Evolutionary conservation across 2,797 vertebrate species (phyloP), one percentile per base, ranked within the genome.

Genomic region (Podarcis siculus): DNA sequence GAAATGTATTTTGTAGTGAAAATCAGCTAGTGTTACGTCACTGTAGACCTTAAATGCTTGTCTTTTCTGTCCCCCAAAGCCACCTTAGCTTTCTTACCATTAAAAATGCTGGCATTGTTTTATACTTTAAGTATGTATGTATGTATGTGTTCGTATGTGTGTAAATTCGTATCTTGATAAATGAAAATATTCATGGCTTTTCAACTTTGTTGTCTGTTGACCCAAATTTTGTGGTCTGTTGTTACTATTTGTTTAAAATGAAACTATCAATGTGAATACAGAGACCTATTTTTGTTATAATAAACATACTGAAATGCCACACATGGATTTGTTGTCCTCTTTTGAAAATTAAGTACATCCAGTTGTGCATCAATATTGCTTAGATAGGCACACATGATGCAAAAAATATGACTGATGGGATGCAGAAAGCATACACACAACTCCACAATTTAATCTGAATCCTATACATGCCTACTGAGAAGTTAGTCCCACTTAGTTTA

Each of bases 221-320:
- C 23, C 39, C 58, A 75, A n/a, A 76, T 81, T 81, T 75, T 55
- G 32, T 75, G 23, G 25, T 10, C 66, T 10, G 35, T 71, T 87
- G 77, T 71, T 90, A 80, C 42, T 0, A 1, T 76, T 85, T 86
- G 83, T 94, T 92, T 92, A 42, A 82, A 73, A 12, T 88, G 79
- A 77, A 87, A 83, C 88, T 87, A 80, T 88, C 76, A 95, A 89
- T 71, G 71, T 61, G 13, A 75, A 75, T 91, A 76, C 77, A 83
- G 90, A 82, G 84, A 61, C 86, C 79, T 37, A 73, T 92, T 93
- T 93, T 95, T 87, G 82, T 80, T 91, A 87, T 89, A 96, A 95
- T 95, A 95, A 96, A 95, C 49, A 49, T 13, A 5, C 89, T 58
- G 93, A 92, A 88, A 92, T 3, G 0, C n/a, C 91, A 10, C 35